A percentile compares a stretch with the other conserved stretches of the same genome.
Conservation (phyloP, 2,888 invertebrate species). For the Pheosia tremula region DNA sequence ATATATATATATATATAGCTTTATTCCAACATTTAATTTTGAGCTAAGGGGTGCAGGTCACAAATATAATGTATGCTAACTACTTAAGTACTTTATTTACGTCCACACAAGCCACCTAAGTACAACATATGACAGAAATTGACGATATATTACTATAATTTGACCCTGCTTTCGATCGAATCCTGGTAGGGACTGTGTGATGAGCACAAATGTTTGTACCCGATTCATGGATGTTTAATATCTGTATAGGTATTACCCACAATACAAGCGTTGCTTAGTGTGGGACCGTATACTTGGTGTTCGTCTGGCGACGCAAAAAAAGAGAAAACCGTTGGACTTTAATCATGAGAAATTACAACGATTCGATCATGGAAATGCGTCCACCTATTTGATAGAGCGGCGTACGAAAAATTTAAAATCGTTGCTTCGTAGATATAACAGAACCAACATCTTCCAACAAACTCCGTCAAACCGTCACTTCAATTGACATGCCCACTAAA, state of each 20-base stretch:
- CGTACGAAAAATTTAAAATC: not conserved
- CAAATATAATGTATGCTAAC: not conserved
- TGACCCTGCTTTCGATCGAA: too few relatives aligned
- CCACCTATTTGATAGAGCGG: not conserved
- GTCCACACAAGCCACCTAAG: not conserved
- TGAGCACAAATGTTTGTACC: too few relatives aligned
- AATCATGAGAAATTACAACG: not conserved
- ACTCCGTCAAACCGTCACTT: slow-evolving; percentile 57
- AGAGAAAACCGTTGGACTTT: too few relatives aligned
- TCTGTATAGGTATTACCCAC: too few relatives aligned
- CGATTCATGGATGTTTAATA: too few relatives aligned
- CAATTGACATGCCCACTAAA: slow-evolving; percentile 51
- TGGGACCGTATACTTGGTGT: too few relatives aligned
- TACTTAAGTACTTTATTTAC: not conserved
- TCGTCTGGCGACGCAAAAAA: too few relatives aligned
- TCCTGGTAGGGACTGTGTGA: too few relatives aligned
- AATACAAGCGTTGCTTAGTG: too few relatives aligned
- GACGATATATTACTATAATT: too few relatives aligned
- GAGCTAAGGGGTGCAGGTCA: not conserved
- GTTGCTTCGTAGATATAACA: slow-evolving; percentile 26
- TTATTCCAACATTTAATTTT: not conserved
- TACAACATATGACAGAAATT: too few relatives aligned
- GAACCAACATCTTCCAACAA: slow-evolving; percentile 30
- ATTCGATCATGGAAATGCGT: not conserved
- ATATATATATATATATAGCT: not conserved